phyloP scores from a whole-genome alignment of 1,140 invertebrate genomes.

The Zaprionus davidi region DNA sequence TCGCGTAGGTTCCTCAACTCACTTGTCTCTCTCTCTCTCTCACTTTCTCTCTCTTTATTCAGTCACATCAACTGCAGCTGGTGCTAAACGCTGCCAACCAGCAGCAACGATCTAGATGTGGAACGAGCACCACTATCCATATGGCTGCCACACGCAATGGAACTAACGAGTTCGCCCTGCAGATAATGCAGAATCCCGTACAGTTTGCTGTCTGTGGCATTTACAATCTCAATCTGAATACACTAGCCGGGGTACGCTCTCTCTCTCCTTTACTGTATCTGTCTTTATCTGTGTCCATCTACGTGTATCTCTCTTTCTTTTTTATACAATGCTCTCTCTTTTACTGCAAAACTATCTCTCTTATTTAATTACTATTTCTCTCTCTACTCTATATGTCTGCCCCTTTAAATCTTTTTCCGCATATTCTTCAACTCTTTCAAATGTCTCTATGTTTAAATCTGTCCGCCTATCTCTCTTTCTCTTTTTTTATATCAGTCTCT shows the following conservation, averaged over 20 bases:
- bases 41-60: not conserved
- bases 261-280: not conserved
- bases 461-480: not conserved
- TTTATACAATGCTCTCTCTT: not conserved
- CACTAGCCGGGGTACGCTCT: constrained; percentile 46
- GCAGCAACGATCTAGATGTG: not conserved
- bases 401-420: too few species aligned
- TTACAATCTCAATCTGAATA: constrained; percentile 60
- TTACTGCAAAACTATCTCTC: too few species aligned
- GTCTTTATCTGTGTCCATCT: not conserved
- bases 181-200: constrained; percentile 68
- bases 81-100: constrained; percentile 4
- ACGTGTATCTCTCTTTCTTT: too few species aligned
- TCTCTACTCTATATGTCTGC: not conserved
- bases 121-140: not conserved
- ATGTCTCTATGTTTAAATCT: not conserved
- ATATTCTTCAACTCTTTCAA: too few species aligned
- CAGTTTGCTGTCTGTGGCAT: constrained; percentile 63
- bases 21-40: not conserved
- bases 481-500: not conserved
- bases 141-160: constrained; percentile 2
- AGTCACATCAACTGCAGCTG: constrained; percentile 25
- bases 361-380: not conserved
- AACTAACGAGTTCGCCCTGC: constrained; percentile 59
- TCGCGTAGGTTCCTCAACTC: constrained; percentile 30